Evolutionary conservation across 2,113 vertebrate genomes (phyloP).

Genomic region (Psilopsiagon aymara): DNA sequence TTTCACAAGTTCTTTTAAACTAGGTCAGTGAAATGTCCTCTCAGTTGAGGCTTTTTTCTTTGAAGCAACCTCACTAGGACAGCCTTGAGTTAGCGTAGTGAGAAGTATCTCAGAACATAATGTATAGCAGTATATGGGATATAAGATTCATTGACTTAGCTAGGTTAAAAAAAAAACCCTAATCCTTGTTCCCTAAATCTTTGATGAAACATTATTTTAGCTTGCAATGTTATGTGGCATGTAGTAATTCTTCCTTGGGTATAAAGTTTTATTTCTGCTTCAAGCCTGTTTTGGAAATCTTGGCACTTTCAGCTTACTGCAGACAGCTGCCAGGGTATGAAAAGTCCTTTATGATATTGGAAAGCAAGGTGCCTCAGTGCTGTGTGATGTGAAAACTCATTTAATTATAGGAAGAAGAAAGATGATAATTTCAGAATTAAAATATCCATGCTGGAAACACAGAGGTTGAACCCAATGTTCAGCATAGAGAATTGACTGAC

Average conservation of each 20-base stretch:
- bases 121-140: background rate
- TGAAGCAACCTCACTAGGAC: background rate
- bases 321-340: background rate
- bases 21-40: background rate
- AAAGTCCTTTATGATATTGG: background rate
- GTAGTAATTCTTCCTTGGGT: constrained; percentile 42
- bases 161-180: constrained; percentile 50
- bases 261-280: constrained; percentile 62
- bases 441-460: background rate
- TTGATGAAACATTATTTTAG: constrained; percentile 62
- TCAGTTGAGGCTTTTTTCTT: background rate
- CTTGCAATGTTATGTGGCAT: constrained; percentile 34
- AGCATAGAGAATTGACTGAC: background rate
- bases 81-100: background rate
- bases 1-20: background rate
- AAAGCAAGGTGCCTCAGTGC: background rate
- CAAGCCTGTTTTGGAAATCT: constrained; percentile 38
- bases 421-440: background rate
- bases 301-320: constrained; percentile 13
- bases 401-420: background rate
- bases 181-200: constrained; percentile 62
- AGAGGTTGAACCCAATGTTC: background rate
- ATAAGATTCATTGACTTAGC: constrained; percentile 49
- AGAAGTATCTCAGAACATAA: background rate
- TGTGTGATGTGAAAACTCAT: background rate